These are phyloP conservation scores for Trichomalopsis sarcophagae DNA, from an alignment of 1,140 invertebrate species.

Conservation along the genomic window DNA sequence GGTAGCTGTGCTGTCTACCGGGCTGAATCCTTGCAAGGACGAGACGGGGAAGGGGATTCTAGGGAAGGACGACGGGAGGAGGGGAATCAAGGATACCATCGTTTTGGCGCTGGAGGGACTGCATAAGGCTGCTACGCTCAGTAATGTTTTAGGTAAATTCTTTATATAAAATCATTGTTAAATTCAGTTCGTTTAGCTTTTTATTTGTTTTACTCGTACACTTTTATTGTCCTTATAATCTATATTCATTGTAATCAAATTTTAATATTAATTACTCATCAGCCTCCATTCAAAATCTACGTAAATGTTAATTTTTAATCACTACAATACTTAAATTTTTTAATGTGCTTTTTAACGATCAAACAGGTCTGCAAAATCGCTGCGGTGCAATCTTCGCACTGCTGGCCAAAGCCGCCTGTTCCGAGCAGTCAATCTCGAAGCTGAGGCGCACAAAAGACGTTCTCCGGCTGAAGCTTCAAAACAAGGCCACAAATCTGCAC, in stretches of 20 bases:
- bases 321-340: too few relatives aligned
- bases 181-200: background rate
- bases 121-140: constrained; percentile 87
- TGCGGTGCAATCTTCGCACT: constrained; percentile 88
- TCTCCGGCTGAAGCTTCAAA: constrained; percentile 70
- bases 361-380: constrained; percentile 84
- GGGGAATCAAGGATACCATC: constrained; percentile 83
- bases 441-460: constrained; percentile 72
- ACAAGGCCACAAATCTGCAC: constrained; percentile 81
- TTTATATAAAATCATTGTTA: too few relatives aligned
- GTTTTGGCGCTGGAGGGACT: constrained; percentile 87
- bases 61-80: constrained; percentile 75
- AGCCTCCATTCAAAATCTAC: too few relatives aligned
- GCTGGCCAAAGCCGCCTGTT: constrained; percentile 86
- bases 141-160: constrained; percentile 79
- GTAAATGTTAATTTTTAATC: too few relatives aligned
- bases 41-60: constrained; percentile 70
- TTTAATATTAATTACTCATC: too few relatives aligned
- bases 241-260: too few relatives aligned
- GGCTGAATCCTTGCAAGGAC: constrained; percentile 77
- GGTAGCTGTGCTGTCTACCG: constrained; percentile 88
- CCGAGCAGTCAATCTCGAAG: constrained; percentile 76
- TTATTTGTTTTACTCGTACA: too few relatives aligned
- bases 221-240: too few relatives aligned
- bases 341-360: constrained; percentile 8